Evolutionary conservation across 53 echinoderm and acorn worm species (phyloP).

Genomic region (Paracentrotus lividus): DNA sequence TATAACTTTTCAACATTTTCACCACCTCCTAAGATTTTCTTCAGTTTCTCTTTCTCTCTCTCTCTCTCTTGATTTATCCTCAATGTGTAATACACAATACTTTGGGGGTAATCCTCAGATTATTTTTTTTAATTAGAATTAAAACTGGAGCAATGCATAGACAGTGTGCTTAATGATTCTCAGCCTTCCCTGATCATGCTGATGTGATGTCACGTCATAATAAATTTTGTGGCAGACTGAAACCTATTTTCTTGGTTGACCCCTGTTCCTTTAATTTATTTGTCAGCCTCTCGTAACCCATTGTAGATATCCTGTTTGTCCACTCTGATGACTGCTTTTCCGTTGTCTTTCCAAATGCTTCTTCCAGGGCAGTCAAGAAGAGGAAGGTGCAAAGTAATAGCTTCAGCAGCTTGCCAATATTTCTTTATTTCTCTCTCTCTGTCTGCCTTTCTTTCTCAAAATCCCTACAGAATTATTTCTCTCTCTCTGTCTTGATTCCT

Average conservation of each 20-base stretch:
- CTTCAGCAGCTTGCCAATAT: constrained; percentile 8
- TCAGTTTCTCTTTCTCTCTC: not conserved
- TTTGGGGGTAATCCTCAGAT: too few species aligned
- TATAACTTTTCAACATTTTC: not conserved
- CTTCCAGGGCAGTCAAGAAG: constrained; percentile 41
- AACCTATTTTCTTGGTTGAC: not conserved
- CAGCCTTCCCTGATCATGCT: too few species aligned
- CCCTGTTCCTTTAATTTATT: constrained; percentile 49
- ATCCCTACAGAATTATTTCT: not conserved
- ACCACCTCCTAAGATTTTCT: not conserved
- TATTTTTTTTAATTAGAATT: constrained; percentile 33
- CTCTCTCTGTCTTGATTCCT: not conserved
- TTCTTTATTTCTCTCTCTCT: not conserved
- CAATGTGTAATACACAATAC: not conserved
- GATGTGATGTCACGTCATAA: too few species aligned
- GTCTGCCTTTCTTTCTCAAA: not conserved
- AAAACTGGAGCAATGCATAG: not conserved
- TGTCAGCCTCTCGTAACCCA: constrained; percentile 40
- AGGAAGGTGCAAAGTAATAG: constrained; percentile 6
- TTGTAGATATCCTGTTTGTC: constrained; percentile 55
- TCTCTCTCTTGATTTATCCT: not conserved
- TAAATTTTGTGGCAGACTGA: too few species aligned
- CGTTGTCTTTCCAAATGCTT: constrained; percentile 38
- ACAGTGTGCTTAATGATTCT: too few species aligned
- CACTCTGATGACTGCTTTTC: constrained; percentile 63